A percentile compares a stretch with the other conserved stretches of the same genome.
phyloP scores from a whole-genome alignment of 1,140 invertebrate genomes.

The Philopotamus ludificatus region DNA sequence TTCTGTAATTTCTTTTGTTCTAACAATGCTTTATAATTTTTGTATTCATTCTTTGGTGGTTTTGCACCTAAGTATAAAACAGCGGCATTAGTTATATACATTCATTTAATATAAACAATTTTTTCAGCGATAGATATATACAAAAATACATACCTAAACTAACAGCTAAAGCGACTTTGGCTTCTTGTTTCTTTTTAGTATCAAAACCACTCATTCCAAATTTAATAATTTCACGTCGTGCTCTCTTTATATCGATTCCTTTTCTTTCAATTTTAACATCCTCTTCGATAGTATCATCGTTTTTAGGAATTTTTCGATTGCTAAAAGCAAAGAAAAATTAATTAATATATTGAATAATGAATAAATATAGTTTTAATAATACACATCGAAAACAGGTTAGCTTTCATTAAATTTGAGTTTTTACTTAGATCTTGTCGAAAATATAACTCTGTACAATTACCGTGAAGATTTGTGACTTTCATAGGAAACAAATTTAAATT shows the following conservation, averaged over 20 bases:
- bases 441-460: neutral
- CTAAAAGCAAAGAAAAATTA: neutral
- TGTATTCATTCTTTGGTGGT: constrained; percentile 57
- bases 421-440: neutral
- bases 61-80: constrained; percentile 54
- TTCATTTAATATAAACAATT: neutral
- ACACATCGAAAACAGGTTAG: neutral
- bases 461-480: neutral
- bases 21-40: constrained; percentile 61
- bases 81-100: neutral
- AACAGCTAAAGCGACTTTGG: constrained; percentile 60
- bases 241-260: constrained; percentile 58
- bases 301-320: neutral
- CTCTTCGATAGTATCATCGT: neutral
- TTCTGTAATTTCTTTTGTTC: constrained; percentile 48
- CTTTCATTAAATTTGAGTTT: neutral
- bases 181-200: constrained; percentile 57
- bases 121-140: neutral
- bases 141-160: constrained; percentile 52
- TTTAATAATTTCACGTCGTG: constrained; percentile 63
- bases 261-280: constrained; percentile 12
- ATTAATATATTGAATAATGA: neutral
- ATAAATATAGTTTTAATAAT: neutral
- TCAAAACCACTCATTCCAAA: constrained; percentile 64
- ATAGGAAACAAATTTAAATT: neutral